Base-by-base conservation (phyloP, 2,113 vertebrate species). In the Carassius auratus region DNA sequence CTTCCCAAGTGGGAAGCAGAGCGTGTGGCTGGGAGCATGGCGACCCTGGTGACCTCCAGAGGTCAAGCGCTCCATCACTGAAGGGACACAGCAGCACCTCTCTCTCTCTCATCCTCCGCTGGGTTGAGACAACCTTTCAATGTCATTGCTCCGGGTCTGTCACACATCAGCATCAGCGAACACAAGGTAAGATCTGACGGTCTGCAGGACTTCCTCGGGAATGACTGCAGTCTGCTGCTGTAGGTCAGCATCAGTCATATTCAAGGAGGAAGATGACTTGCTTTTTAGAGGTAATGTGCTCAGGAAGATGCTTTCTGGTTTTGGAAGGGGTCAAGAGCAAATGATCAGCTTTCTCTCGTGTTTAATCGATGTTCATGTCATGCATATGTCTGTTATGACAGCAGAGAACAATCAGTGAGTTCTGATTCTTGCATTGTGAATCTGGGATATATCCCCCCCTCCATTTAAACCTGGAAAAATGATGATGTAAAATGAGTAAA, bases 71-170 rank as follows among this genome's bases (percentile, higher is more conserved):
- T 62, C 76, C 42, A 36, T 62, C 68, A 48, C 78, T 66, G 86
- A 68, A 82, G 77, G 85, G 82, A 69, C 17, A 23, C 48, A 7
- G 33, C 57, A 7, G n/a, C 8, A 4, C 48, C 68, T 45, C 4
- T 57, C 75, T 76, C 59, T 80, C 74, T 13, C 33, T 73, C 17
- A 30, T 30, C 36, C 8, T 73, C 74, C 1, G 59, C 62, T 82
- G 81, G 76, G 76, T 64, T 77, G 48, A 38, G 62, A 84, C 88
- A 90, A 90, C 90, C 88, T 90, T 84, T 88, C 83, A 86, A 86
- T 90, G 90, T 88, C 90, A 88, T 89, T 88, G 90, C 64, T 86
- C 79, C 81, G 38, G 64, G 75, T 42, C 62, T 69, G 23, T 19
- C 26, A 19, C 74, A 76, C 74, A 7, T 61, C 76, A 59, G 76